Evolutionary conservation across 2,797 vertebrate genomes (phyloP), one percentile per base, ranked within the genome.

Genomic region (Phoebastria nigripes): DNA sequence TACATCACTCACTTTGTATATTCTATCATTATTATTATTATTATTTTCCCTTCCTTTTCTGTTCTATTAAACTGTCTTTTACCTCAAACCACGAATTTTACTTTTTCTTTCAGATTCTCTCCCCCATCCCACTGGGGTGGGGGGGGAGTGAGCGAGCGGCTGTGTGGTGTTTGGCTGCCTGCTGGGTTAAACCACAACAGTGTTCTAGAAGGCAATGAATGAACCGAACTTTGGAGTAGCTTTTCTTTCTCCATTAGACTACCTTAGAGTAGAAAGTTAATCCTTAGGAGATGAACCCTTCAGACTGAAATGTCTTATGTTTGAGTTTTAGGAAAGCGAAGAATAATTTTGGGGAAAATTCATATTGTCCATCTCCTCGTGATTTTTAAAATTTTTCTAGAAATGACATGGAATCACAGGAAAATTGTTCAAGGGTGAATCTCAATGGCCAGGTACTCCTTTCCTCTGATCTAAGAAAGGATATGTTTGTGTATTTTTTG

Each of bases 401-500:
- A 28, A 86, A 46, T 21, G 5, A 14, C 8, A 15, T 24, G 7
- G 17, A 72, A 63, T 26, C 4, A 4, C 7, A 21, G 8, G 42
- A 65, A 46, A 56, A 35, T 6, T 49, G 3, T 58, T 83, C 17
- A 63, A 41, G 9, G 12, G 9, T 66, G 9, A 72, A 46, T 65
- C 37, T 69, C 46, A 54, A 2, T 12, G 67, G 4, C 26, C 15
- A 73, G 21, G 3, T 21, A 37, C 2, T 71, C 2, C 7, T 69
- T 44, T 72, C 24, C 1, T 58, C 4, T 59, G 44, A 22, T 33
- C 12, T 71, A 31, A 72, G 33, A 63, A 56, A 69, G 11, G 9
- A 66, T 19, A 39, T 0, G 0, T 42, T 89, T 84, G 8, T 46
- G 20, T 20, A 5, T 5, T 0, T 24, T 59, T 81, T 41, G 17